phyloP scores from a whole-genome alignment of 2,888 invertebrate species.

The Nemotelus pantherinus region DNA sequence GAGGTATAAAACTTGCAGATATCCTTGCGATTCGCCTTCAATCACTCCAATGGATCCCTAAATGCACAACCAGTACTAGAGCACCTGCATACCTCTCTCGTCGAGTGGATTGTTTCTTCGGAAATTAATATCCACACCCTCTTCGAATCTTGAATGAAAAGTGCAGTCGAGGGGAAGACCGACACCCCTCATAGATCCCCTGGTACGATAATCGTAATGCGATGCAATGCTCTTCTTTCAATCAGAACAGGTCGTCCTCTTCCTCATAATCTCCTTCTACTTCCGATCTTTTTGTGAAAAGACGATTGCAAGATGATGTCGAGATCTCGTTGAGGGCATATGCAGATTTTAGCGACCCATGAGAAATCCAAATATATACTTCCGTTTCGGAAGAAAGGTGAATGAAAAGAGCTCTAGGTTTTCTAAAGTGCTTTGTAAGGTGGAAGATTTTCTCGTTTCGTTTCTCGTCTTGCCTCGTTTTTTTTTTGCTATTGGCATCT shows the following conservation, averaged over 20 bases:
- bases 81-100: not conserved
- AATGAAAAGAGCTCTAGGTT: slow-evolving; percentile 32
- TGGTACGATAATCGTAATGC: not conserved
- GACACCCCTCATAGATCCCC: slow-evolving; percentile 14
- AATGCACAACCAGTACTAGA: slow-evolving; percentile 12
- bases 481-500: slow-evolving; percentile 18
- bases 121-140: slow-evolving; percentile 39
- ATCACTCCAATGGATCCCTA: not conserved
- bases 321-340: slow-evolving; percentile 19
- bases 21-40: too few species aligned
- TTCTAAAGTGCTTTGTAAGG: slow-evolving; percentile 34
- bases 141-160: slow-evolving; percentile 21
- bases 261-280: slow-evolving; percentile 42
- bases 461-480: slow-evolving; percentile 18
- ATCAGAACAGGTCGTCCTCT: slow-evolving; percentile 18
- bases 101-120: slow-evolving; percentile 25
- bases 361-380: slow-evolving; percentile 48
- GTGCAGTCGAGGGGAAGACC: slow-evolving; percentile 24
- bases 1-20: too few species aligned
- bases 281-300: slow-evolving; percentile 46
- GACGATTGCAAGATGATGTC: not conserved
- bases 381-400: slow-evolving; percentile 48
- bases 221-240: not conserved
- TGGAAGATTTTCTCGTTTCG: slow-evolving; percentile 20
- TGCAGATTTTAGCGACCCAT: slow-evolving; percentile 45